phyloP scores from a whole-genome alignment of 2,797 vertebrate species.

The Odontamblyopus rebecca region DNA sequence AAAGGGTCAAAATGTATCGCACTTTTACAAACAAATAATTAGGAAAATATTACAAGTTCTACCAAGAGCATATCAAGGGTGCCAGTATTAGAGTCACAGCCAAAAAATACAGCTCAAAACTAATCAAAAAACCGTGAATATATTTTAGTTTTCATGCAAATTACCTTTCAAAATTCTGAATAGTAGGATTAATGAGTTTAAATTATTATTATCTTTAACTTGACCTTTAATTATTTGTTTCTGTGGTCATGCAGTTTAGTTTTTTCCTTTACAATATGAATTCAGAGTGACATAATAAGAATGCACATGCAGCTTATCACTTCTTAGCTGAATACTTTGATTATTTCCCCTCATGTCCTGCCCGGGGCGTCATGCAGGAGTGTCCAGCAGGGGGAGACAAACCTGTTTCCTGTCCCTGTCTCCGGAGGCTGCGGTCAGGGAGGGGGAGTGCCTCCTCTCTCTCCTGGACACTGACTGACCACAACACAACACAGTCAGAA shows the following conservation, averaged over 20 bases:
- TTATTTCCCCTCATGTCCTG: not conserved
- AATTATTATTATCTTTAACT: too few species aligned
- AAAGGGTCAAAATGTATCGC: not conserved
- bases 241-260: not conserved
- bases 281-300: not conserved
- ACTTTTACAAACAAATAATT: too few species aligned
- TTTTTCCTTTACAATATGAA: not conserved
- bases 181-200: not conserved
- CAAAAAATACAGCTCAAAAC: not conserved
- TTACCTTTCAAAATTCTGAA: not conserved
- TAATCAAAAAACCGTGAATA: not conserved
- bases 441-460: constrained; percentile 80
- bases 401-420: constrained; percentile 87
- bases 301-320: not conserved
- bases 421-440: constrained; percentile 79
- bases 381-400: constrained; percentile 73
- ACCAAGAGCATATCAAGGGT: not conserved
- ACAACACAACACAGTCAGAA: constrained; percentile 40
- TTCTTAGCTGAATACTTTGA: not conserved
- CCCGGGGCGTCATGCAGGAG: constrained; percentile 27
- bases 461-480: constrained; percentile 81
- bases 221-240: too few species aligned
- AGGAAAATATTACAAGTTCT: not conserved
- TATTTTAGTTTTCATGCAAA: not conserved
- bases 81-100: not conserved